Percentiles rank a stretch among this genome's conserved stretches.
Conservation (phyloP, 1,140 invertebrate species). For the Heterodera carotae region DNA sequence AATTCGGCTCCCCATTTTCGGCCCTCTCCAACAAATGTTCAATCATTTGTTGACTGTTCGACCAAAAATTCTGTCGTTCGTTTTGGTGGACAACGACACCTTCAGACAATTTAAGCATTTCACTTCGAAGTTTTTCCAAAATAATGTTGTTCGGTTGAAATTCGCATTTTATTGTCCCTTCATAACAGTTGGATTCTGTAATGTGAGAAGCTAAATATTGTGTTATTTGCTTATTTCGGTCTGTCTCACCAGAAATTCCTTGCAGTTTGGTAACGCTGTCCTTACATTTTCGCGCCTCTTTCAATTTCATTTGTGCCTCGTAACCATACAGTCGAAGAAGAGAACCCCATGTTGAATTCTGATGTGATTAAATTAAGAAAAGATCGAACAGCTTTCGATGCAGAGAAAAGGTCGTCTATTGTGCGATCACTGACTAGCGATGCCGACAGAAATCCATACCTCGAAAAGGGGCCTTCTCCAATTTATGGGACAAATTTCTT, state of each 20-base stretch:
- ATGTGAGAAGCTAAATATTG: too few species aligned
- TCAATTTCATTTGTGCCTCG: conserved; percentile 84
- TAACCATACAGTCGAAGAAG: conserved; percentile 88
- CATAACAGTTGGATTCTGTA: not conserved
- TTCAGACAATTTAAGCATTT: conserved; percentile 72
- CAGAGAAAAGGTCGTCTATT: too few species aligned
- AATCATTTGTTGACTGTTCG: not conserved
- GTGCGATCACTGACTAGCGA: too few species aligned
- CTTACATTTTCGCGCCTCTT: conserved; percentile 78
- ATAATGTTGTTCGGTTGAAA: conserved; percentile 82
- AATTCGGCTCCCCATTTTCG: not conserved
- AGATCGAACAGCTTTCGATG: too few species aligned
- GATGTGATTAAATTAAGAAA: conserved; percentile 66
- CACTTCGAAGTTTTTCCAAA: conserved; percentile 81
- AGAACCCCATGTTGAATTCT: conserved; percentile 91
- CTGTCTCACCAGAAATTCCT: conserved; percentile 21
- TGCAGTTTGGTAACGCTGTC: conserved; percentile 53
- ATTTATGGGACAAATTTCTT: too few species aligned
- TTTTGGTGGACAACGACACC: conserved; percentile 7
- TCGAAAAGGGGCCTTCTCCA: too few species aligned
- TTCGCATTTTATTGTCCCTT: not conserved
- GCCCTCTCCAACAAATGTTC: not conserved
- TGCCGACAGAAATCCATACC: too few species aligned
- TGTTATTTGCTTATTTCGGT: not conserved
- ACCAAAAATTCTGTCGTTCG: not conserved